A percentile compares a stretch with the other conserved stretches of the same genome.
These are phyloP conservation scores for Bos javanicus DNA, from an alignment of 2,113 vertebrate species.

Conservation along the genomic window DNA sequence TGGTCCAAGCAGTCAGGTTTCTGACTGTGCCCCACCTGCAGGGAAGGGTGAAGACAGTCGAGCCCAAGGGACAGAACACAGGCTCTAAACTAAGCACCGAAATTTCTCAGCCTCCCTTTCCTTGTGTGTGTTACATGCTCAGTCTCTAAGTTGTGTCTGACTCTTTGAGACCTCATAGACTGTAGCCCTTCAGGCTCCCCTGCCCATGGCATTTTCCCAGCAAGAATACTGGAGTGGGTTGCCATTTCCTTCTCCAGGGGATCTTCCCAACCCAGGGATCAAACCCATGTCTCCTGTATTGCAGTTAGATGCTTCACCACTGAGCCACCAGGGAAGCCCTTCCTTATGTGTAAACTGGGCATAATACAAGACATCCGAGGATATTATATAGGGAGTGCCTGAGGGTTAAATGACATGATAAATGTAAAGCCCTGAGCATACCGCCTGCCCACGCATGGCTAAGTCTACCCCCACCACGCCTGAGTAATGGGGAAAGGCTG, in stretches of 20 bases:
- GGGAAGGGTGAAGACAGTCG: neutral
- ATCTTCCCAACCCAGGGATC: neutral
- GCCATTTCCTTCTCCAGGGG: neutral
- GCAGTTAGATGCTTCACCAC: neutral
- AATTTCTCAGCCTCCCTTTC: neutral
- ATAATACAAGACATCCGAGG: neutral
- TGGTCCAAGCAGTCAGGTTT: neutral
- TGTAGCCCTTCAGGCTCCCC: neutral
- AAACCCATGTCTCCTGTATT: neutral
- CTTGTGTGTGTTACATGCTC: neutral
- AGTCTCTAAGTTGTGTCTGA: neutral
- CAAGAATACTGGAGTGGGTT: neutral
- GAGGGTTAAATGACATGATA: neutral
- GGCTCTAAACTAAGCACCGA: neutral
- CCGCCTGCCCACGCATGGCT: neutral
- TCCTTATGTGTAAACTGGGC: neutral
- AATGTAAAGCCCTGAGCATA: neutral
- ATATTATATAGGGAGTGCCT: neutral
- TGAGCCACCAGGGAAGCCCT: neutral
- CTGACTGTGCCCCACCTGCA: neutral
- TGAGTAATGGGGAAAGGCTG: neutral
- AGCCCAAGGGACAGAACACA: neutral
- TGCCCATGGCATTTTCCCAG: neutral
- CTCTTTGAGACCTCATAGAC: neutral
- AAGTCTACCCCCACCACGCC: fast-evolving